Base-by-base conservation (phyloP, 2,797 vertebrate genomes). In the Sebastolobus altivelis region DNA sequence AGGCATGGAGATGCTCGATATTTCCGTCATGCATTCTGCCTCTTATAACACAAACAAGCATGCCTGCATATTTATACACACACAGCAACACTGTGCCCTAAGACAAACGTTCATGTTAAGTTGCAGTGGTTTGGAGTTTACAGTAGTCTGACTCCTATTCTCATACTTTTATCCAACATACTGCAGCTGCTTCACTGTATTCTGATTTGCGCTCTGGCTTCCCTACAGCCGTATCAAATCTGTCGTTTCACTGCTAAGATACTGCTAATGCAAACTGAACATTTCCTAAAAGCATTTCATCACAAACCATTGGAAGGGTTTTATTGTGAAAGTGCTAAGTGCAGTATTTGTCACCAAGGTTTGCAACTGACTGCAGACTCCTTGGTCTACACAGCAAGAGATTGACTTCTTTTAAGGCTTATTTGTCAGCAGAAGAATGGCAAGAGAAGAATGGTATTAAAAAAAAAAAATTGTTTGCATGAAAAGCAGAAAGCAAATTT, bases 1-100 rank as follows among this genome's bases (percentile, higher is more conserved):
- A 54, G 31, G 9, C 11, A 13, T 37, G 13, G 38, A 18, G 25
- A 31, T 43, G 29, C 9, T 60, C 1, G 0, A 14, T 52, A 10
- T 52, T 61, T 52, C 14, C 7, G 2, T 22, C 25, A 55, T 6
- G 10, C n/a, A 27, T 8, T 59, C 29, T 20, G 29, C 43, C 29
- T 40, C 29, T 66, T 58, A 68, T 22, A 63, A 54, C 25, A 55
- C 54, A 67, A 55, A 69, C 12, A 60, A 20, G 8, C 29, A 72
- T 65, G 54, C 6, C 29, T 60, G 31, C 46, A 58, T 29, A 55
- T 18, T 72, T 27, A 69, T 5, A 46, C 6, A 59, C 27, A 52
- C 27, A 52, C 11, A 54, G 25, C 20, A 55, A 9, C 62, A 40
- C 61, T 13, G 25, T 40, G 22, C n/a, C n/a, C 29, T 9, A 3